Conservation (phyloP, 2,888 invertebrate species). For the Drosophila meridionalis region DNA sequence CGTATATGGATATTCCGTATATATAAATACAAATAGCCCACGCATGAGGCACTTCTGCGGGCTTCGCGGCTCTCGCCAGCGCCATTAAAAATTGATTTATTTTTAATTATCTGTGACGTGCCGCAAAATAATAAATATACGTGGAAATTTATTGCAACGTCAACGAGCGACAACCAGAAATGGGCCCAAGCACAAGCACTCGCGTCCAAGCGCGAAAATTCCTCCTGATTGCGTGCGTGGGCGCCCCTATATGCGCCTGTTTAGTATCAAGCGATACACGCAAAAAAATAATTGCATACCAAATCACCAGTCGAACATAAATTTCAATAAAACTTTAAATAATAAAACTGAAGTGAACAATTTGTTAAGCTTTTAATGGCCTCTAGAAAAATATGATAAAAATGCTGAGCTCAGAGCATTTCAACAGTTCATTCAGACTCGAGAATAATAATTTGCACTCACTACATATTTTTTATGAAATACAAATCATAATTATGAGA, state of each 20-base stretch:
- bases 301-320: neutral
- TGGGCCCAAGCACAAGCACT: slow-evolving; percentile 53
- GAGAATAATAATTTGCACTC: too few species aligned
- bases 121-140: slow-evolving; percentile 82
- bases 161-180: slow-evolving; percentile 70
- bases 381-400: too few species aligned
- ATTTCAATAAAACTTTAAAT: neutral
- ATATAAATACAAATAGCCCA: slow-evolving; percentile 9
- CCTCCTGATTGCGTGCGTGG: slow-evolving; percentile 46
- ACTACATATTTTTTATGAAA: too few species aligned
- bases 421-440: too few species aligned
- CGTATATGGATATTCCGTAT: neutral
- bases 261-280: slow-evolving; percentile 3
- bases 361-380: too few species aligned
- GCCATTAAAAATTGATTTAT: slow-evolving; percentile 82
- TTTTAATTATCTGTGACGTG: slow-evolving; percentile 84
- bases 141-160: slow-evolving; percentile 78
- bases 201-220: slow-evolving; percentile 37
- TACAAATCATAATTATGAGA: too few species aligned
- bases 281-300: neutral
- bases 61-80: slow-evolving; percentile 32
- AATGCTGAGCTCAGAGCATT: too few species aligned
- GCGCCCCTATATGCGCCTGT: slow-evolving; percentile 17
- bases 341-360: too few species aligned
- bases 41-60: slow-evolving; percentile 21